phyloP scores from a whole-genome alignment of 2,888 invertebrate species.

The Cheilosia vulpina region DNA sequence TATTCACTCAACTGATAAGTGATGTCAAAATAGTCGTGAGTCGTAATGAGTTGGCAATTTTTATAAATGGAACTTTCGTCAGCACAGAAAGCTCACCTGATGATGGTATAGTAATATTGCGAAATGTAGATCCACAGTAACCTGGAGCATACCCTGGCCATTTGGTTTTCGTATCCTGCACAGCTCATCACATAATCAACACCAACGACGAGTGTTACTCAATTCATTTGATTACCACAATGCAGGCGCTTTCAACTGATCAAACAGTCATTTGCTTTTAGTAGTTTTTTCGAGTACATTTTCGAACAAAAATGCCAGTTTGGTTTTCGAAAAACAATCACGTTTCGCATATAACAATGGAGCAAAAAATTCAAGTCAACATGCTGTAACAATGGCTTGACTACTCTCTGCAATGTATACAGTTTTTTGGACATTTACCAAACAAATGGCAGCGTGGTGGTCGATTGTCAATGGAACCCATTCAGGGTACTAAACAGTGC shows the following conservation, averaged over 20 bases:
- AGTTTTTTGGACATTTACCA: constrained; percentile 60
- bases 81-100: background rate
- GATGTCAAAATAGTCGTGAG: background rate
- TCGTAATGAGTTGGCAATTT: background rate
- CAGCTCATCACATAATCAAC: constrained; percentile 10
- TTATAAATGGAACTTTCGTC: too few species aligned
- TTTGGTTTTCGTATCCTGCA: constrained; percentile 29
- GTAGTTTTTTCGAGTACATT: background rate
- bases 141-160: background rate
- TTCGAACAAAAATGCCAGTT: constrained; percentile 37
- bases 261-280: constrained; percentile 26
- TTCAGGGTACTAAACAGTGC: constrained; percentile 59
- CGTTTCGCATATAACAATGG: constrained; percentile 61
- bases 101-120: background rate
- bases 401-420: constrained; percentile 33
- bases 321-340: constrained; percentile 53
- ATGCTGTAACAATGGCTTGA: constrained; percentile 60
- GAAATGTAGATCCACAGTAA: background rate
- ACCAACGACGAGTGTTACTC: constrained; percentile 13
- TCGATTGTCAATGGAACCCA: constrained; percentile 64
- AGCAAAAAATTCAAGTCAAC: constrained; percentile 49
- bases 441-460: constrained; percentile 37
- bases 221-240: constrained; percentile 28
- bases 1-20: background rate
- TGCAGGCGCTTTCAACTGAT: constrained; percentile 40